These are phyloP conservation scores for Phymastichus coffea DNA, from an alignment of 1,140 invertebrate genomes.

Conservation along the genomic window DNA sequence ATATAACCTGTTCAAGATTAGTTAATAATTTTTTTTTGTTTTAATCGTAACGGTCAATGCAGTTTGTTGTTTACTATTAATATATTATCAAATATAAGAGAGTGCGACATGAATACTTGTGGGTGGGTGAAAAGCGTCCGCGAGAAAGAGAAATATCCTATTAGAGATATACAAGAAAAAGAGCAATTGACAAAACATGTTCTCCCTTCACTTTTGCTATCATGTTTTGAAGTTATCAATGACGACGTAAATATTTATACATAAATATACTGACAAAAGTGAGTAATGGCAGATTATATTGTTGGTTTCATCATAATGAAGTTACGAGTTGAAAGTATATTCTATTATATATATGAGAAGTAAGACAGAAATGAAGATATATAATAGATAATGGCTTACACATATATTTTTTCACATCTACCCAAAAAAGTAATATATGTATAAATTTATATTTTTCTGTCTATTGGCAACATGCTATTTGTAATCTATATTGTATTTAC, in stretches of 20 bases:
- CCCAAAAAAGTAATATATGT: conserved; percentile 39
- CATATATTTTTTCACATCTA: conserved; percentile 51
- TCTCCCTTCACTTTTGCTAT: conserved; percentile 34
- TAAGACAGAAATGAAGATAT: conserved; percentile 28
- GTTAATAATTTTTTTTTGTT: conserved; percentile 12
- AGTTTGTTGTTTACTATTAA: conserved; percentile 46
- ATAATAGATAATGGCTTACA: conserved; percentile 29
- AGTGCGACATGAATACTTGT: conserved; percentile 1
- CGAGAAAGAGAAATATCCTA: conserved; percentile 15
- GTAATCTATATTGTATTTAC: neutral
- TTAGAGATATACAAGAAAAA: conserved; percentile 25
- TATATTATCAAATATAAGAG: conserved; percentile 14
- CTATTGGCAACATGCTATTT: conserved; percentile 9
- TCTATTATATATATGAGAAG: conserved; percentile 32
- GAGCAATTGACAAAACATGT: conserved; percentile 8
- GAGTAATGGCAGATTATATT: conserved; percentile 40
- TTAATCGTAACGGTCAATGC: conserved; percentile 14
- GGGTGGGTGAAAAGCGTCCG: neutral
- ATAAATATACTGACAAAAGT: conserved; percentile 28
- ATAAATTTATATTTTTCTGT: conserved; percentile 24
- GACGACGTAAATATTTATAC: conserved; percentile 29
- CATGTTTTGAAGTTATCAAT: conserved; percentile 40
- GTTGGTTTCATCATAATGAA: conserved; percentile 26
- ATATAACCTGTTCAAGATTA: neutral
- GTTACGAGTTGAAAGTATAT: conserved; percentile 28